Conservation (phyloP, 2,113 vertebrate species). For the Nibea albiflora region DNA sequence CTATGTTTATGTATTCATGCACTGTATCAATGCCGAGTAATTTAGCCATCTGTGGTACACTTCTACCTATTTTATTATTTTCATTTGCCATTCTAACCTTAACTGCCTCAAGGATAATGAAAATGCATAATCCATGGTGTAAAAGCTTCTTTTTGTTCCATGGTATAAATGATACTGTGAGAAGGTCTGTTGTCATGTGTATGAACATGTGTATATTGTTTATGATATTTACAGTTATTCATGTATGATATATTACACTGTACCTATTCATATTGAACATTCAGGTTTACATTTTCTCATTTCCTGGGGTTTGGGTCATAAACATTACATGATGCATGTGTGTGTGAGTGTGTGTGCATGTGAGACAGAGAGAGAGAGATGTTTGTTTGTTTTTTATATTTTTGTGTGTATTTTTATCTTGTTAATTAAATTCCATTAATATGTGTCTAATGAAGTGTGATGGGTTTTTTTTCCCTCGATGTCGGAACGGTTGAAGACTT, state of each 20-base stretch:
- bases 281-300: constrained; percentile 68
- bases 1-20: constrained; percentile 76
- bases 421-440: constrained; percentile 56
- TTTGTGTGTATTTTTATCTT: neutral
- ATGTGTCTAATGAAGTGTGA: constrained; percentile 10
- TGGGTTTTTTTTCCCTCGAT: neutral
- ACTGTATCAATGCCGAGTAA: constrained; percentile 71
- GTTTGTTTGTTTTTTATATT: neutral
- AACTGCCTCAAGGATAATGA: constrained; percentile 75
- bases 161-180: constrained; percentile 80
- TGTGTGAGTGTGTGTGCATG: constrained; percentile 13
- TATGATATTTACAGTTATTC: constrained; percentile 58
- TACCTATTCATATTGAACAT: constrained; percentile 47
- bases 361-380: neutral
- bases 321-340: neutral
- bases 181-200: constrained; percentile 56
- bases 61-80: constrained; percentile 30
- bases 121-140: constrained; percentile 65
- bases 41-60: constrained; percentile 47
- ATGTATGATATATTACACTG: constrained; percentile 56
- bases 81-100: constrained; percentile 65
- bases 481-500: constrained; percentile 7
- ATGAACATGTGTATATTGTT: constrained; percentile 67
- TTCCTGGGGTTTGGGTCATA: constrained; percentile 26
- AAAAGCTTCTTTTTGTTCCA: constrained; percentile 56